phyloP scores from a whole-genome alignment of 2,113 vertebrate species.

The Athene noctua region DNA sequence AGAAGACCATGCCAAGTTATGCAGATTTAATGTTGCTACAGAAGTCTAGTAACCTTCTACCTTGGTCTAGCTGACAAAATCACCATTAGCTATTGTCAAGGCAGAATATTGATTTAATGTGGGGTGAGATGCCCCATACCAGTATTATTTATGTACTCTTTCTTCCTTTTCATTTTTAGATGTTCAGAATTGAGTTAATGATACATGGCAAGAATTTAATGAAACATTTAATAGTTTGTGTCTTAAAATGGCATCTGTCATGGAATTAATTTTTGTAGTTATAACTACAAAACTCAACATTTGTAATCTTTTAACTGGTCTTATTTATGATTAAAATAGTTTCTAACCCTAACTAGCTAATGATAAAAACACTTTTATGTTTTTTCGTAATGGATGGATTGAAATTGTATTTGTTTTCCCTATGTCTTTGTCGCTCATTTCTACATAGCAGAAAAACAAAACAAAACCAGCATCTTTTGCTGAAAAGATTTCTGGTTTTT shows the following conservation, averaged over 20 bases:
- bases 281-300: background rate
- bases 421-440: background rate
- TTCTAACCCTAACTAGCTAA: background rate
- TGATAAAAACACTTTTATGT: background rate
- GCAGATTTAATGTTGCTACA: background rate
- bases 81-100: background rate
- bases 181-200: background rate
- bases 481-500: background rate
- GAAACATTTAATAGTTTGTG: background rate
- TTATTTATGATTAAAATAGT: background rate
- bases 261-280: background rate
- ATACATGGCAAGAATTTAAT: background rate
- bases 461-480: background rate
- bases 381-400: background rate
- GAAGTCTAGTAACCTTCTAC: background rate
- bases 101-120: background rate
- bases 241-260: background rate
- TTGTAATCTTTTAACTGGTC: background rate
- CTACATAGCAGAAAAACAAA: background rate
- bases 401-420: background rate
- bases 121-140: fast-evolving
- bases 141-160: background rate
- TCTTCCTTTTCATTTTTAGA: background rate
- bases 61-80: background rate
- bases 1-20: background rate